Percentiles rank a stretch among this genome's conserved stretches.
phyloP scores from a whole-genome alignment of 2,888 invertebrate genomes.

The Arrhopalites spinosus region DNA sequence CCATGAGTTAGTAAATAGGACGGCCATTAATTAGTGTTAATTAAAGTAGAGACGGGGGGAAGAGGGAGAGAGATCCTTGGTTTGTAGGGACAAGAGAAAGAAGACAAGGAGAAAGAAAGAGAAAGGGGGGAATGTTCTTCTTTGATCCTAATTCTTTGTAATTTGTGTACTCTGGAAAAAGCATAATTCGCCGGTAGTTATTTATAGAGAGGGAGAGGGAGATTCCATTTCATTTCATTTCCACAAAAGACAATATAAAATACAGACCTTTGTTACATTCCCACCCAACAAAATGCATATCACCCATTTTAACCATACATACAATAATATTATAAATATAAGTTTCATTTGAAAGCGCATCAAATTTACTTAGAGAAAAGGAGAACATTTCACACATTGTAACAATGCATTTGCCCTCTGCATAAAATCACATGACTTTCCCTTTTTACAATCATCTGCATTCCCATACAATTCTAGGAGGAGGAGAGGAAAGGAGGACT shows the following conservation, averaged over 20 bases:
- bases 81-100: too few relatives aligned
- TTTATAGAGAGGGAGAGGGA: slow-evolving; percentile 9
- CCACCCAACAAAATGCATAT: not conserved
- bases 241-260: not conserved
- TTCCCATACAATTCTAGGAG: not conserved
- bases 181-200: slow-evolving; percentile 24
- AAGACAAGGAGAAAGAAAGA: too few relatives aligned
- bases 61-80: slow-evolving; percentile 23
- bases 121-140: slow-evolving; percentile 8
- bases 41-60: slow-evolving; percentile 34
- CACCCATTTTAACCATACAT: not conserved
- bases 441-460: not conserved
- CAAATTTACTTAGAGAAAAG: too few relatives aligned
- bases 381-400: not conserved
- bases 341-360: too few relatives aligned
- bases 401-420: not conserved
- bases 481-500: not conserved
- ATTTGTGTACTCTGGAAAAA: slow-evolving; percentile 28
- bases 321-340: too few relatives aligned
- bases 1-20: slow-evolving; percentile 36
- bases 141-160: slow-evolving; percentile 32
- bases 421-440: not conserved
- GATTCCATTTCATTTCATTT: slow-evolving; percentile 11
- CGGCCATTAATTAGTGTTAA: slow-evolving; percentile 36
- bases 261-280: slow-evolving; percentile 2